Percentiles rank a stretch among this genome's conserved stretches.
Evolutionary conservation across 2,888 invertebrate species (phyloP).

Genomic region (Chymomyza amoena): DNA sequence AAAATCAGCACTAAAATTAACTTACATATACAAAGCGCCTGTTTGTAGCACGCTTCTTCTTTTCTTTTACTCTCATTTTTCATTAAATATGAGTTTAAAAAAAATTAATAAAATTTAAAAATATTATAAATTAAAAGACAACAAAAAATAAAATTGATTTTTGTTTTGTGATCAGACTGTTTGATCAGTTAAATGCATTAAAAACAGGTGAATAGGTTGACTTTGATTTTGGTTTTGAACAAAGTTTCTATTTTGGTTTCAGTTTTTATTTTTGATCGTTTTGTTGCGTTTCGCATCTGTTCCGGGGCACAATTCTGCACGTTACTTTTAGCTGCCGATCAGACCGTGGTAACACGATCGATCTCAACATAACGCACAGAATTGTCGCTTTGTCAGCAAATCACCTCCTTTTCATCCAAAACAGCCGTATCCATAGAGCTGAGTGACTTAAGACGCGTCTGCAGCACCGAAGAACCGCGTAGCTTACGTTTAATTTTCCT

Average conservation of each 20-base stretch:
- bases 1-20: constrained; percentile 50
- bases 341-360: constrained; percentile 94
- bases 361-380: constrained; percentile 95
- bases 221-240: constrained; percentile 38
- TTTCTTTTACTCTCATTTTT: constrained; percentile 5
- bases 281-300: constrained; percentile 39
- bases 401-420: constrained; percentile 91
- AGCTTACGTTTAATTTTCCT: constrained; percentile 82
- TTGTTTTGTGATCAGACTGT: background rate
- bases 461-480: constrained; percentile 87
- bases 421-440: constrained; percentile 88
- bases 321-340: constrained; percentile 79
- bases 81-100: background rate
- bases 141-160: background rate
- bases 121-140: background rate
- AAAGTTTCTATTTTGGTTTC: constrained; percentile 32
- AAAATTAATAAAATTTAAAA: background rate
- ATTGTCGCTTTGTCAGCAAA: constrained; percentile 98
- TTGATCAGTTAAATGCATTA: constrained; percentile 62
- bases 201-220: constrained; percentile 69
- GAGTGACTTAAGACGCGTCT: constrained; percentile 88
- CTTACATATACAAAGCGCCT: background rate
- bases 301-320: constrained; percentile 79
- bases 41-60: background rate
- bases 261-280: constrained; percentile 16